phyloP scores from a whole-genome alignment of 2,888 invertebrate genomes.

The Prosapia bicincta region DNA sequence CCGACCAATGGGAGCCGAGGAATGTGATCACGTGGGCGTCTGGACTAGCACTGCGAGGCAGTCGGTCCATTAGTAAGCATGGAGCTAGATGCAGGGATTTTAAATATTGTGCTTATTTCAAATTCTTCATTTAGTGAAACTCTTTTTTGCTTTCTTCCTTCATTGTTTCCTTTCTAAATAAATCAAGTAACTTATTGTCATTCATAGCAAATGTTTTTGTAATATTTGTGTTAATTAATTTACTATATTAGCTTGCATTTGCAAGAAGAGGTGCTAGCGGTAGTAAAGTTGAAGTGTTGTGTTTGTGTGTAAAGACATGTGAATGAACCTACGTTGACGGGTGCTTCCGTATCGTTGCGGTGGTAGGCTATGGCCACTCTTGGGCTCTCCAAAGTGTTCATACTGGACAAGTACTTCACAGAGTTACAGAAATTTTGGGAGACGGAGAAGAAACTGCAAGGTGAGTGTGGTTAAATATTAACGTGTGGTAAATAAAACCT shows the following conservation, averaged over 20 bases:
- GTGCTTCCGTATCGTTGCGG: conserved; percentile 4
- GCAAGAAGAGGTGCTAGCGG: too few relatives aligned
- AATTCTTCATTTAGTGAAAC: not conserved
- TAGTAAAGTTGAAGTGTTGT: too few relatives aligned
- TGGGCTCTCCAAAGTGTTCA: conserved; percentile 95
- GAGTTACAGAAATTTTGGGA: conserved; percentile 97
- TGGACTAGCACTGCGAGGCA: conserved; percentile 29
- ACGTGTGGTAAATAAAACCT: too few relatives aligned
- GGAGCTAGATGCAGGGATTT: not conserved
- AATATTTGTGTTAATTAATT: too few relatives aligned
- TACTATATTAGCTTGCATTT: too few relatives aligned
- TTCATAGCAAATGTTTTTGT: too few relatives aligned
- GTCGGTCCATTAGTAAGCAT: not conserved
- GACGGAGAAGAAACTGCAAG: conserved; percentile 93
- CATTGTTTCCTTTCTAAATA: too few relatives aligned
- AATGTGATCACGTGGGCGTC: conserved; percentile 33
- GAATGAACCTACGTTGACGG: not conserved
- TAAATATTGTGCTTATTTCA: not conserved
- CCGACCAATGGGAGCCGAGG: conserved; percentile 23
- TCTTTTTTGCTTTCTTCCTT: not conserved
- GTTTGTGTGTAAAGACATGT: conserved; percentile 5
- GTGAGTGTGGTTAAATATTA: too few relatives aligned
- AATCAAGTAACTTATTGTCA: too few relatives aligned
- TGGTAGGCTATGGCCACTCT: conserved; percentile 94
- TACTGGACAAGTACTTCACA: conserved; percentile 95